Evolutionary conservation across 2,888 invertebrate genomes (phyloP), one percentile per base, ranked within the genome.

Genomic region (Odontomyia ornata): DNA sequence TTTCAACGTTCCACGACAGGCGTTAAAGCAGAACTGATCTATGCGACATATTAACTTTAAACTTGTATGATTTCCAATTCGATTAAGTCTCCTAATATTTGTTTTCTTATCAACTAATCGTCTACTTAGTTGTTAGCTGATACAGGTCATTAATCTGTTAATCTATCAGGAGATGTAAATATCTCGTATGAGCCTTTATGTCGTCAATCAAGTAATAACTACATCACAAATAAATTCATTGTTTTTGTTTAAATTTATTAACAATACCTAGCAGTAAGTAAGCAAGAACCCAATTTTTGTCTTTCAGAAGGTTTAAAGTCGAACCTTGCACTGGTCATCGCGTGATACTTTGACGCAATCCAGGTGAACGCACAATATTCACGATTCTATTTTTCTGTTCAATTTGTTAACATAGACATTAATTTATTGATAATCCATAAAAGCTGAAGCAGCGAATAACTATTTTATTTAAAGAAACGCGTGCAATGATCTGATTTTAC

Each of bases 61-160:
- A 64, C 71, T 71, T 71, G 71, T 73, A 73, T 57, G 57, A 73
- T 73, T 73, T 72, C 60, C 23, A 73, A 36, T 57, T 57, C 47
- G 47, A 69, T 30, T 69, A 69, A 47, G 13, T n/a, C 25, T 28
- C 18, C 43, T 27, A 73, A 28, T 73, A 21, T 73, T 52, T 28
- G 25, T 23, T 73, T 73, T 57, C 36, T 36, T 73, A 73, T 73
- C 73, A 43, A 1, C 11, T 60, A 25, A 73, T 73, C 73, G 46
- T 1, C 11, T 60, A 25, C 28, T 73, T 21, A 21, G 57, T 57
- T 57, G 60, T 73, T 73, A 1, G 57, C 43, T 36, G 11, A 57
- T 73, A 1, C 73, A 73, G 73, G 73, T 60, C 57, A 60, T 52
- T 73, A 73, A 73, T 73, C 73, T 57, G 27, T 23, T 69, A n/a